phyloP scores from a whole-genome alignment of 1,140 invertebrate genomes.

The Drosophila elegans region DNA sequence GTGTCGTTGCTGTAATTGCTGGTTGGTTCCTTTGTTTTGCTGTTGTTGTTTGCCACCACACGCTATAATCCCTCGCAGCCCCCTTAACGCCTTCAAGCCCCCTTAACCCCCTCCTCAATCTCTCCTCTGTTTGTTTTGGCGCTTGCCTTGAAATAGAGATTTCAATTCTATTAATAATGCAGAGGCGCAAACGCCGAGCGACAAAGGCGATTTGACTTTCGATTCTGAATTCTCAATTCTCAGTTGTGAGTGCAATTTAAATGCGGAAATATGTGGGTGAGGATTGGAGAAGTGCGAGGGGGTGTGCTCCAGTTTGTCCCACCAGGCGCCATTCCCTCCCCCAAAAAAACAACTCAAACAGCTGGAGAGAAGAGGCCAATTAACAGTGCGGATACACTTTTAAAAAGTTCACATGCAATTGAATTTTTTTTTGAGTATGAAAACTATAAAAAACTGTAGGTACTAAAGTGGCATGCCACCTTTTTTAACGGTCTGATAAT shows the following conservation, averaged over 20 bases:
- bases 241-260: conserved; percentile 50
- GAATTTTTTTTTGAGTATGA: too few species aligned
- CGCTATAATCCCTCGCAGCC: neutral
- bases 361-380: conserved; percentile 43
- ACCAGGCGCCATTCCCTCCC: conserved; percentile 25
- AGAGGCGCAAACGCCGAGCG: conserved; percentile 50
- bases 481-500: too few species aligned
- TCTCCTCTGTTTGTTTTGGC: conserved; percentile 23
- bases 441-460: too few species aligned
- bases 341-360: conserved; percentile 4
- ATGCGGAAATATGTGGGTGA: conserved; percentile 45
- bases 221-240: conserved; percentile 24
- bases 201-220: conserved; percentile 38
- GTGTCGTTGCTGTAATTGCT: conserved; percentile 73
- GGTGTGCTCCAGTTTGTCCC: conserved; percentile 36
- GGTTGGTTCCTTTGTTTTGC: conserved; percentile 61
- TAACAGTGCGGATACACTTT: conserved; percentile 19
- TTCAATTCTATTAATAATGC: conserved; percentile 78
- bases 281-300: neutral
- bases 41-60: conserved; percentile 19
- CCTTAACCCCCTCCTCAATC: neutral
- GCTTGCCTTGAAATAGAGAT: conserved; percentile 75
- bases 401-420: neutral
- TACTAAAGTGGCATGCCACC: too few species aligned
- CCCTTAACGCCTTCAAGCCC: neutral